Conservation (phyloP, 2,113 vertebrate species). For the Coracopsis vasa region DNA sequence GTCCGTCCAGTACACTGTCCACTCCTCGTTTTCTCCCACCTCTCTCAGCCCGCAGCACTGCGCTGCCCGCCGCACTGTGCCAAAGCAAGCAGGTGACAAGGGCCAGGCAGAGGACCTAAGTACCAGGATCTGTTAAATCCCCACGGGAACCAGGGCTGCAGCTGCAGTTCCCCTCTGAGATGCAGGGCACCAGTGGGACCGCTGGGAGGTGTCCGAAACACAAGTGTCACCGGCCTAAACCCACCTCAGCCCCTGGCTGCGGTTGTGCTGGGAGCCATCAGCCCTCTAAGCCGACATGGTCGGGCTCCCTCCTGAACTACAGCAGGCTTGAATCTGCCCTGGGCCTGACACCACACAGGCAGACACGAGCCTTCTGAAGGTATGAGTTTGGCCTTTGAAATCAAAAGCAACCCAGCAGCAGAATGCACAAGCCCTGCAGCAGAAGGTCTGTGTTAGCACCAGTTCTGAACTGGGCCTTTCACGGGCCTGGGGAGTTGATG, state of each 20-base stretch:
- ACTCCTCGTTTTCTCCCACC: slow-evolving; percentile 70
- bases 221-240: not conserved
- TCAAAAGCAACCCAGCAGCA: not conserved
- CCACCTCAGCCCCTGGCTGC: not conserved
- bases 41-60: slow-evolving; percentile 73
- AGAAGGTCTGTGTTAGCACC: not conserved
- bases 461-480: not conserved
- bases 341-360: not conserved
- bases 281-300: not conserved
- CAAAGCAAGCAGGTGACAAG: not conserved
- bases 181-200: not conserved
- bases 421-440: not conserved
- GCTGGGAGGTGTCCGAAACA: not conserved
- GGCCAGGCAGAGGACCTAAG: not conserved
- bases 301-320: not conserved
- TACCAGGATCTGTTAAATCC: not conserved
- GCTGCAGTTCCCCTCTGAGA: not conserved
- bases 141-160: rapidly evolving
- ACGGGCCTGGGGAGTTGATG: not conserved
- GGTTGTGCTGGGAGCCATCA: not conserved
- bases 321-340: rapidly evolving
- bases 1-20: slow-evolving; percentile 78
- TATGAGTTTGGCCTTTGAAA: not conserved
- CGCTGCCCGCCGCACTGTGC: slow-evolving; percentile 75
- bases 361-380: not conserved